Percentiles rank a stretch among this genome's conserved stretches.
These are phyloP conservation scores for Scatophagus argus DNA, from an alignment of 2,113 vertebrate genomes.

Conservation along the genomic window DNA sequence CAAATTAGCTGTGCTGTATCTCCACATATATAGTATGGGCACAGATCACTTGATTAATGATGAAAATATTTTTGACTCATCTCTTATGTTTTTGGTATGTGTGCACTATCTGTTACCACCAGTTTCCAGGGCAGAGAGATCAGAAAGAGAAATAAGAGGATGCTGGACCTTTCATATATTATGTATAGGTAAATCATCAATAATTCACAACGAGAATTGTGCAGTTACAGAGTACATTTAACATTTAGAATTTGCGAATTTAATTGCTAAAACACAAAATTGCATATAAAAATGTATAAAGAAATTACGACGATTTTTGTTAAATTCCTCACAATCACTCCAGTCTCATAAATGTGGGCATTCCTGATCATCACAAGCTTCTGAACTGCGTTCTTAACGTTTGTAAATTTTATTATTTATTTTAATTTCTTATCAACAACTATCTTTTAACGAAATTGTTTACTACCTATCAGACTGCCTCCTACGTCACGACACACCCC, in stretches of 20 bases:
- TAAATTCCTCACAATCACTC: not conserved
- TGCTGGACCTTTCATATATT: conserved; percentile 71
- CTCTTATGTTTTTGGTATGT: conserved; percentile 16
- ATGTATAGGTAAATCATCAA: conserved; percentile 66
- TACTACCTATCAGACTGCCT: conserved; percentile 50
- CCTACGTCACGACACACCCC: conserved; percentile 87
- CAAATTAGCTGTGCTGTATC: conserved; percentile 23
- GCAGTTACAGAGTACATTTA: conserved; percentile 20
- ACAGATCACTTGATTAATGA: not conserved
- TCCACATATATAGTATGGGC: not conserved
- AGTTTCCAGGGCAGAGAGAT: conserved; percentile 43
- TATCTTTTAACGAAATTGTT: conserved; percentile 56
- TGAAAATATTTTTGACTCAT: conserved; percentile 11
- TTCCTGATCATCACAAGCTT: no score
- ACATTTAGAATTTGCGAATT: not conserved
- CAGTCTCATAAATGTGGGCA: not conserved
- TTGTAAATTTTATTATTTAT: not conserved
- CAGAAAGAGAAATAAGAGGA: conserved; percentile 28
- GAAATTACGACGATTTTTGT: no score
- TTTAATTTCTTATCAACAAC: not conserved
- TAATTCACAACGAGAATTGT: conserved; percentile 51
- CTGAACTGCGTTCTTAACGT: rapidly evolving
- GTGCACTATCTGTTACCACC: conserved; percentile 59
- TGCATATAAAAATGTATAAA: not conserved
- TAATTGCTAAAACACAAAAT: conserved; percentile 7